Percentiles rank a stretch among this genome's conserved stretches.
phyloP scores from a whole-genome alignment of 2,888 invertebrate species.

The Nephrotoma guestfalica region DNA sequence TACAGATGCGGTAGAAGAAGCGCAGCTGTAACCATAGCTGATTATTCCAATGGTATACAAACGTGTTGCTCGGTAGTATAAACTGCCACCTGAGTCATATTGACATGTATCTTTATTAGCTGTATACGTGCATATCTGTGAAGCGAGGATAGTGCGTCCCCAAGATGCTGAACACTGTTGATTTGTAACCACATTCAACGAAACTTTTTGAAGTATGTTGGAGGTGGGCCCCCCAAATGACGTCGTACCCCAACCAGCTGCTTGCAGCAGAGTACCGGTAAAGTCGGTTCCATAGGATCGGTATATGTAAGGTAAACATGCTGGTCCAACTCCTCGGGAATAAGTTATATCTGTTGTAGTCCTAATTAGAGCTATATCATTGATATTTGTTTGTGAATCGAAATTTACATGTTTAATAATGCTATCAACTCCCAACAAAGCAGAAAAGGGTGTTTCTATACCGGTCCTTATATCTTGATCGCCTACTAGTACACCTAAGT shows the following conservation, averaged over 20 bases:
- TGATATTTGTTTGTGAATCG: constrained; percentile 18
- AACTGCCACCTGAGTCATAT: constrained; percentile 34
- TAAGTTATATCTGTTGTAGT: constrained; percentile 31
- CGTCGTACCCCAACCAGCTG: constrained; percentile 42
- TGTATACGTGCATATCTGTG: constrained; percentile 35
- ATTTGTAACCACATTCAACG: constrained; percentile 33
- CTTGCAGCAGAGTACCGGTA: constrained; percentile 13
- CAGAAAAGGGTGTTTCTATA: constrained; percentile 23
- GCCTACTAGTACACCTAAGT: constrained; percentile 32
- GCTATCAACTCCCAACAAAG: constrained; percentile 22
- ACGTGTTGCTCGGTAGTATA: constrained; percentile 31
- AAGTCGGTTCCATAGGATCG: constrained; percentile 9
- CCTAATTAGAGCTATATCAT: constrained; percentile 40
- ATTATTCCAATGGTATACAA: constrained; percentile 33
- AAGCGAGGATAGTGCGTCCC: constrained; percentile 19
- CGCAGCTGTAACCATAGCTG: constrained; percentile 35
- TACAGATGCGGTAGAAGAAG: constrained; percentile 26
- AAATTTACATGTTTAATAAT: constrained; percentile 34
- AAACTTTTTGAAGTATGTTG: constrained; percentile 34
- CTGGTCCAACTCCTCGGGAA: constrained; percentile 39
- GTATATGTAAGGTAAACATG: constrained; percentile 36
- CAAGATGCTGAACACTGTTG: constrained; percentile 27
- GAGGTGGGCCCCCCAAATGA: constrained; percentile 38
- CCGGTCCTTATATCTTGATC: constrained; percentile 33
- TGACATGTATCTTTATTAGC: constrained; percentile 38